Base-by-base conservation (phyloP, 2,797 vertebrate genomes). In the Rhabdomys pumilio region DNA sequence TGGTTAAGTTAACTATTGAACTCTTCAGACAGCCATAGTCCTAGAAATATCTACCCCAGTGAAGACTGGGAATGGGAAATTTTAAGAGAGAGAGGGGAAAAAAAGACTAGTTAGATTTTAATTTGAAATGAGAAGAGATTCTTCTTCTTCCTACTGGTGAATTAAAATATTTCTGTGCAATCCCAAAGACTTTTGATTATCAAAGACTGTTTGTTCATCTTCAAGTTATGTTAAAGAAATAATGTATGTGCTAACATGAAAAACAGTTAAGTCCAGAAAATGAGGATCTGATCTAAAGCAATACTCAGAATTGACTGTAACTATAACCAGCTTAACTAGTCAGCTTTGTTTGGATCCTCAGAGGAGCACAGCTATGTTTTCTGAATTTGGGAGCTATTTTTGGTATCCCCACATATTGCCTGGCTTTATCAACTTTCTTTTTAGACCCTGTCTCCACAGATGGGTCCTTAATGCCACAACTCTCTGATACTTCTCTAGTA, bases 1-100 rank as follows among this genome's bases (percentile, higher is more conserved):
- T 61, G 4, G 83, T 67, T 91, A 76, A 94, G 91, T 87, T 91
- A 92, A 93, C 72, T 55, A 47, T 10, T 91, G 57, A 87, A 82
- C 79, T 92, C 41, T 76, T 84, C 88, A 87, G 75, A 81, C 0
- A 87, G 53, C 11, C 84, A 53, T 38, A 57, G 59, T 50, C n/a
- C 57, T 14, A 67, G 44, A 80, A 41, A 13, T 7, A 47, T 86
- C 53, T 81, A 67, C 34, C 41, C 15, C 15, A 15, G 50, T 83
- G 63, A 59, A 65, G 34, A 73, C 29, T 67, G 84, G 41, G 24
- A 67, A 31, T 72, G 55, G 10, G 2, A 50, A 90, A 76, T 80
- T 73, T 93, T 63, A 61, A 88, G 15, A 55, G 38, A 72, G 24
- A 84, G 77, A 57, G 69, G 34, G 29, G 90, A 47, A 34, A n/a